Evolutionary conservation across 2,888 invertebrate species (phyloP).

Genomic region (Apamea epomidion): DNA sequence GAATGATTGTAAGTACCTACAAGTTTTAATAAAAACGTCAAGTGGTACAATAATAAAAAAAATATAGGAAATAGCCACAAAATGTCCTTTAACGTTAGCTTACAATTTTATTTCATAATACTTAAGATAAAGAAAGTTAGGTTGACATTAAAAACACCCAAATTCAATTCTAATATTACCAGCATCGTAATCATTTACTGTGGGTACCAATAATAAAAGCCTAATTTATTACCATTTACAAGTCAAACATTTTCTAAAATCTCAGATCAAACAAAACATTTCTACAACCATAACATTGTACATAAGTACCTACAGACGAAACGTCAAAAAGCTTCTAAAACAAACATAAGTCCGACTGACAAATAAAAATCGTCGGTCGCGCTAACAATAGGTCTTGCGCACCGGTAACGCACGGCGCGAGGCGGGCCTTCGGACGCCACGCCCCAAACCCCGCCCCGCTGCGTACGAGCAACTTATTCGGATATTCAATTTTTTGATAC

Average conservation of each 20-base stretch:
- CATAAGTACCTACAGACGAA: constrained; percentile 16
- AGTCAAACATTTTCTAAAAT: not conserved
- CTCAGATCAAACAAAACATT: not conserved
- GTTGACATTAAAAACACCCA: not conserved
- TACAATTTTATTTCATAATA: not conserved
- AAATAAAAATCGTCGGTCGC: constrained; percentile 65
- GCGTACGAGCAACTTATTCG: constrained; percentile 65
- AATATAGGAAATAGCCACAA: not conserved
- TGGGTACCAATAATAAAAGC: not conserved
- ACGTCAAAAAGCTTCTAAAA: constrained; percentile 51
- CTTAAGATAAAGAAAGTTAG: not conserved
- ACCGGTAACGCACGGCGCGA: constrained; percentile 85
- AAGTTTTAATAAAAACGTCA: not conserved
- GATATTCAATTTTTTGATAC: constrained; percentile 55
- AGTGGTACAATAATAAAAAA: not conserved
- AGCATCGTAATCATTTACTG: not conserved
- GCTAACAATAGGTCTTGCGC: constrained; percentile 79
- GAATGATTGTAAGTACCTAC: constrained; percentile 41
- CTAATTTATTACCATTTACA: not conserved
- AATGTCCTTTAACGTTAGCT: not conserved
- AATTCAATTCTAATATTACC: not conserved
- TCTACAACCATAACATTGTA: constrained; percentile 26
- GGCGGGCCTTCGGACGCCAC: constrained; percentile 80
- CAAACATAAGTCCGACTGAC: constrained; percentile 58
- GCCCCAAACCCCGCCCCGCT: constrained; percentile 80